Conservation (phyloP, 2,113 vertebrate species). For the Chitala chitala region DNA sequence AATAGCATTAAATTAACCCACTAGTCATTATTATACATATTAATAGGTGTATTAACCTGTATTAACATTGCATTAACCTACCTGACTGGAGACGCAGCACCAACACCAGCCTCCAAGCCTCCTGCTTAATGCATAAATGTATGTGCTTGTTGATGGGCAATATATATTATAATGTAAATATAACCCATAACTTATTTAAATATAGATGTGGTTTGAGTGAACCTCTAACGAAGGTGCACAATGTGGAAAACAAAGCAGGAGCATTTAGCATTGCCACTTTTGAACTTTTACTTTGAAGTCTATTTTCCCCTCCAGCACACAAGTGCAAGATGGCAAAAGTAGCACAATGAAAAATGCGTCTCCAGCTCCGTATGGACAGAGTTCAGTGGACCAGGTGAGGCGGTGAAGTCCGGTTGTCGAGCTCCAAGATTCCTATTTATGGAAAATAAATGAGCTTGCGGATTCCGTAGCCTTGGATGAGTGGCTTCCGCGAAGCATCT, state of each 20-base stretch:
- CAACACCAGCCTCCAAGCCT: not conserved
- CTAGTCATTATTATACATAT: not conserved
- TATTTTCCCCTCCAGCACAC: slow-evolving; percentile 36
- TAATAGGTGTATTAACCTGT: slow-evolving; percentile 19
- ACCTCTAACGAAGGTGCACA: slow-evolving; percentile 17
- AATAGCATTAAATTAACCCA: slow-evolving; percentile 15
- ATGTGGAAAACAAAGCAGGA: slow-evolving; percentile 19
- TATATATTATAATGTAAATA: not conserved
- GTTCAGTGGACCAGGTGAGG: slow-evolving; percentile 37
- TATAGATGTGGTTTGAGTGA: not conserved
- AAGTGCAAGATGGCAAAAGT: slow-evolving; percentile 33
- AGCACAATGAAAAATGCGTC: slow-evolving; percentile 42
- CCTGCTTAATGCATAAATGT: not conserved
- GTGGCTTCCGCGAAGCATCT: not conserved
- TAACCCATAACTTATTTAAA: not conserved
- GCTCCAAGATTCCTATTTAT: slow-evolving; percentile 34
- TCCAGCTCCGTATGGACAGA: slow-evolving; percentile 27
- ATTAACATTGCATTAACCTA: not conserved
- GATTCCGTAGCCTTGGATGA: not conserved
- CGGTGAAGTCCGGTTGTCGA: slow-evolving; percentile 26
- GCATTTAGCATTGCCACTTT: slow-evolving; percentile 20
- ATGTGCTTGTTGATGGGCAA: not conserved
- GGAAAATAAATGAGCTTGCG: slow-evolving; percentile 38
- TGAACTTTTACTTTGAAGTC: slow-evolving; percentile 28
- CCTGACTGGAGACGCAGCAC: not conserved